Evolutionary conservation across 2,113 vertebrate species (phyloP), one percentile per base, ranked within the genome.

Genomic region (Opisthocomus hoazin): DNA sequence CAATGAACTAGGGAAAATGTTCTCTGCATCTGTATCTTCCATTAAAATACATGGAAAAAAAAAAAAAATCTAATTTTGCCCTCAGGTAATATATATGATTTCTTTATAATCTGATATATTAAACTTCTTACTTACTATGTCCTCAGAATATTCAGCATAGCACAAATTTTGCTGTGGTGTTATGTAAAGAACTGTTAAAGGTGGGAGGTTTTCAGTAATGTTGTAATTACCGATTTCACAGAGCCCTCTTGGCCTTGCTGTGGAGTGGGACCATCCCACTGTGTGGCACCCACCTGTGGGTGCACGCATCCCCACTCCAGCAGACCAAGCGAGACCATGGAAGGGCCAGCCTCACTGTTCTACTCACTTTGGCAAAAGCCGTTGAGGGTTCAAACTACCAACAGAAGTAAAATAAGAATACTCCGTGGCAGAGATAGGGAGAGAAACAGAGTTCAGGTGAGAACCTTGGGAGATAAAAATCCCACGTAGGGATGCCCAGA

Each of bases 331-430:
- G 54, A 57, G 22, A 57, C 12, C n/a, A n/a, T 12, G 36, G 48
- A 66, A 23, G 21, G n/a, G 3, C 20, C 85, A 51, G 0, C 16
- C 30, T 84, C 1, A 1, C 26, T 80, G 2, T 22, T 48, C 60
- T 30, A 6, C n/a, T 51, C 34, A 4, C 30, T 58, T 15, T 10
- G 46, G 27, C 45, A n/a, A n/a, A n/a, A n/a, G 19, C 26, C 9
- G 75, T 53, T 17, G 21, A 70, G 78, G 27, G 11, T 36, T 13
- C 51, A 54, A 94, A 15, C 30, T 14, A 56, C 19, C 29, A 36
- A 17, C 1, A 74, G 30, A 56, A 53, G 30, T 18, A 82, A 92
- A 61, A 6, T 5, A 6, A 51, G 46, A 48, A 32, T 34, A 16
- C 18, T 57, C 21, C 5, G 20, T 41, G 54, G 29, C 45, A 57